Base-by-base conservation (phyloP, 2,797 vertebrate genomes). In the Xiphophorus birchmanni region DNA sequence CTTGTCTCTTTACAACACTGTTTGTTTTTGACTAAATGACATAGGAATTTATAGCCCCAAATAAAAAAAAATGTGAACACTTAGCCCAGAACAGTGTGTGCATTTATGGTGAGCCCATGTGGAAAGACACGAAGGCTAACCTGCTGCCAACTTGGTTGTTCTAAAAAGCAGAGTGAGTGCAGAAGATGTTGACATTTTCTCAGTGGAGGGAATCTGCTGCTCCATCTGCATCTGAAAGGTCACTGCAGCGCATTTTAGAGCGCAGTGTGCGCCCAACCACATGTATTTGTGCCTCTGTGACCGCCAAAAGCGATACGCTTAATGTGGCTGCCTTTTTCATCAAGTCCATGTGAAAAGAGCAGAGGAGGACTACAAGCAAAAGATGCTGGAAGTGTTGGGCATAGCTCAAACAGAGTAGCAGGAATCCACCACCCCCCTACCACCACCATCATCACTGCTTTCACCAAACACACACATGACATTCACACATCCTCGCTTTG, bases 151-250 rank as follows among this genome's bases (percentile, higher is more conserved):
- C 87, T 93, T 82, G 84, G 86, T 86, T 90, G 69, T 83, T 84
- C 88, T 85, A 21, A 85, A 84, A 90, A 82, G 77, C 84, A 79
- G 81, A 82, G 89, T 74, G 81, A 88, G 83, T 88, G 86, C 90
- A 92, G 84, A 95, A 94, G 91, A 93, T 92, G 90, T 93, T 96
- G 95, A 95, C 94, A 95, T 95, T 95, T 95, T 94, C 93, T 92
- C 94, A 92, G 91, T 54, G 85, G 85, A 89, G 91, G 79, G 92
- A 92, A 92, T 90, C 91, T 86, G 86, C 88, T 94, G 87, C 84
- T 88, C 90, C 89, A 87, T 94, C 91, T 95, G 90, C 90, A 91
- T 94, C 90, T 89, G 80, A 96, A 96, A 96, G 94, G 95, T 96
- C 95, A 96, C 83, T 45, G 83, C 75, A 73, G 91, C 87, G 86